Percentiles rank a stretch among this genome's conserved stretches.
Conservation (phyloP, 2,888 invertebrate species). For the Drosophila longiperda region DNA sequence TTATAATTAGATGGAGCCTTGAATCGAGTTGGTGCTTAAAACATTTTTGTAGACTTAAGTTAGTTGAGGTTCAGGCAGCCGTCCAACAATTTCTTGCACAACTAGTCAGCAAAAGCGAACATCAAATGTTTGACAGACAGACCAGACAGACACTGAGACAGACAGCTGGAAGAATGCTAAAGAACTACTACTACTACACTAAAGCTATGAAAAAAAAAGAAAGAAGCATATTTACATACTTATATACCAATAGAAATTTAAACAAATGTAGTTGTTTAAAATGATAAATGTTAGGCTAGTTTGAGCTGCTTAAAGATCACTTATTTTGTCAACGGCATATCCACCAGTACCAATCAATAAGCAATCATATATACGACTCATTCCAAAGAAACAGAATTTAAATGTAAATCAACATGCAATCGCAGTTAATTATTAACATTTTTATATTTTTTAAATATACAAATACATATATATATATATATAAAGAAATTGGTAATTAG, state of each 20-base stretch:
- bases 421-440: conserved; percentile 38
- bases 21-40: conserved; percentile 80
- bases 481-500: conserved; percentile 46
- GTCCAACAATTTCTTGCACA: conserved; percentile 64
- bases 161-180: conserved; percentile 69
- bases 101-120: conserved; percentile 67
- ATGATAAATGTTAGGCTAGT: conserved; percentile 22
- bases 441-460: conserved; percentile 24
- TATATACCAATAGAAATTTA: conserved; percentile 7
- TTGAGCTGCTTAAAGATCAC: conserved; percentile 76
- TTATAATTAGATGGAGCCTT: conserved; percentile 60
- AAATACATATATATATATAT: conserved; percentile 15
- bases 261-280: conserved; percentile 1
- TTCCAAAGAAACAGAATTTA: conserved; percentile 84
- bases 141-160: conserved; percentile 36
- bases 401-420: conserved; percentile 62
- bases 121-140: conserved; percentile 36
- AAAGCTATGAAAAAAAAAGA: conserved; percentile 22
- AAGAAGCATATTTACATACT: conserved; percentile 7
- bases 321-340: conserved; percentile 63
- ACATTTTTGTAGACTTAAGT: conserved; percentile 61
- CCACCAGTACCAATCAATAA: conserved; percentile 35
- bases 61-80: conserved; percentile 57
- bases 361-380: conserved; percentile 79
- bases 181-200: conserved; percentile 36